Evolutionary conservation across 2,113 vertebrate species (phyloP).

Genomic region (Pluvialis apricaria): DNA sequence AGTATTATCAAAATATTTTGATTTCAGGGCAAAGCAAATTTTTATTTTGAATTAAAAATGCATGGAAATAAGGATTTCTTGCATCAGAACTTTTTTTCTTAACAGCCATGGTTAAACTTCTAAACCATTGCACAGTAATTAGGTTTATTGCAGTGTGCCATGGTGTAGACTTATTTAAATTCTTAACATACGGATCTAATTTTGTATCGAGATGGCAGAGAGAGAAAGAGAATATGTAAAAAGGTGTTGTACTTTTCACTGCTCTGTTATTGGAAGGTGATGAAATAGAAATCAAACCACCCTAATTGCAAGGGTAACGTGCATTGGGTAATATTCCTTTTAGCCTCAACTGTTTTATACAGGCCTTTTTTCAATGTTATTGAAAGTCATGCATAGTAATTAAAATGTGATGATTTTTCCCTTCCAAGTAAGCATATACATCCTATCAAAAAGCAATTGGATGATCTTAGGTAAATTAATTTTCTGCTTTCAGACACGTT

Average conservation of each 20-base stretch:
- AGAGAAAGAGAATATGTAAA: neutral
- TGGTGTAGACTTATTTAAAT: constrained; percentile 35
- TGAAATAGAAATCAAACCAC: constrained; percentile 27
- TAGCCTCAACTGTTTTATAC: neutral
- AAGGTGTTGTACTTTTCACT: neutral
- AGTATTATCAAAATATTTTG: neutral
- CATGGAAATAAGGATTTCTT: neutral
- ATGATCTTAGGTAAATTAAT: constrained; percentile 52
- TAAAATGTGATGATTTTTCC: constrained; percentile 14
- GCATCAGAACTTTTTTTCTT: neutral
- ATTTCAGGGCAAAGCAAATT: neutral
- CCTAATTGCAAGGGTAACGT: neutral
- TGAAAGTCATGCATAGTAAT: constrained; percentile 18
- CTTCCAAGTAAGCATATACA: neutral
- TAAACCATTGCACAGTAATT: constrained; percentile 18
- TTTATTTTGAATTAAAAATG: neutral
- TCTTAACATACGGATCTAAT: constrained; percentile 20
- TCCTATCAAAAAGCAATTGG: constrained; percentile 17
- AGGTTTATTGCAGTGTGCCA: constrained; percentile 6
- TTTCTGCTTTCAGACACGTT: constrained; percentile 40
- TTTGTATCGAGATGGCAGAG: neutral
- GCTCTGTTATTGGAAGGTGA: neutral
- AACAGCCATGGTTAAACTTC: constrained; percentile 3
- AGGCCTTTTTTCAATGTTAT: neutral
- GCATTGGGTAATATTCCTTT: neutral